Base-by-base conservation (phyloP, 2,888 invertebrate genomes). In the Patella ulyssiponensis region DNA sequence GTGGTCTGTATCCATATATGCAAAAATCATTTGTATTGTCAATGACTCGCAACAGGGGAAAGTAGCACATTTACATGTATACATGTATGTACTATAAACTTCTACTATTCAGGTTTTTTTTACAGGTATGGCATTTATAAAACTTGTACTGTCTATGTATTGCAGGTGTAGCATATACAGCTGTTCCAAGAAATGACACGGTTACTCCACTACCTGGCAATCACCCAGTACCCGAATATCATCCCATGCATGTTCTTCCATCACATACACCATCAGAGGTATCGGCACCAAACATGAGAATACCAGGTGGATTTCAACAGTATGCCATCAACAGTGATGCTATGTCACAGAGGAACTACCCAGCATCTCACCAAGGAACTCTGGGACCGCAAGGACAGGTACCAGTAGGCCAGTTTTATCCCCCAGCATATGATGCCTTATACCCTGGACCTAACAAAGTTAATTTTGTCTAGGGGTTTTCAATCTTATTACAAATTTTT, bases 381-480 rank as follows among this genome's bases (percentile, higher is more conserved):
- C 3, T 64, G 12, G 64, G 64, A 64, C 64, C 64, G 20, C 64
- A 64, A 23, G 64, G 64, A 20, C 23, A 12, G 64, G 64, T 23
- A 64, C 64, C 64, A 23, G 64, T 64, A 64, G 64, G 64, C 64
- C 64, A 64, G 64, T 64, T 64, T 64, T 64, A 64, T 64, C 64
- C 64, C 12, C 64, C 64, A 64, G 64, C 64, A 14, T 64, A 64
- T 23, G 64, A 64, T 20, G 64, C 64, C 64, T 23, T 64, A 23
- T 64, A 64, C 23, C 64, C 64, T 3, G 64, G 20, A 20, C 64
- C 64, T 64, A 23, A 64, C 20, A 64, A 64, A 64, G 64, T 64
- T 23, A 64, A 64, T 23, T 64, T 64, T 64, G 64, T 64, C 64
- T 64, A 64, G 64, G 64, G 44, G 44, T 44, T 44, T 44, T 44